Evolutionary conservation across 2,113 vertebrate genomes (phyloP).

Genomic region (Psilopsiagon aymara): DNA sequence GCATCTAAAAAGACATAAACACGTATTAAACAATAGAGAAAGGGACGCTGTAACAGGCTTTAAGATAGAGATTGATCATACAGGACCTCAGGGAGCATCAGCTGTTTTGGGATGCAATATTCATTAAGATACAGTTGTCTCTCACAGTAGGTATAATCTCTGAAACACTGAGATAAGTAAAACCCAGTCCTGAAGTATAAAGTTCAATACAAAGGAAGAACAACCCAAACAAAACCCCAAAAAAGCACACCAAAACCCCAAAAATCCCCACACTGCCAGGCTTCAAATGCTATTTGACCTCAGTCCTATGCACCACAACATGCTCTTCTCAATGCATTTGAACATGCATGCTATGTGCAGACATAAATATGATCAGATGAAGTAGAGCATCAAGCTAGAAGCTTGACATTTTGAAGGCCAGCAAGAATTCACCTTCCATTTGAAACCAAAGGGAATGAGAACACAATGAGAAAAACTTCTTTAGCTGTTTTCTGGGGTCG

Average conservation of each 20-base stretch:
- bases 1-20: constrained; percentile 75
- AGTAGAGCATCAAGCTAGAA: background rate
- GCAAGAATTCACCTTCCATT: background rate
- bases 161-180: background rate
- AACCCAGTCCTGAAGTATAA: background rate
- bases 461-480: background rate
- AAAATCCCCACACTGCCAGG: background rate
- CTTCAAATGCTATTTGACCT: background rate
- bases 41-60: background rate
- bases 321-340: background rate
- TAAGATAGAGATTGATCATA: background rate
- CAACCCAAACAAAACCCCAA: background rate
- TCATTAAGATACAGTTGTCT: background rate
- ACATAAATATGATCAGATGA: background rate
- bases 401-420: background rate
- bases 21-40: background rate
- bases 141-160: background rate
- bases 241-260: background rate
- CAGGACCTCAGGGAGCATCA: background rate
- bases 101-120: background rate
- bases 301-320: background rate
- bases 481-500: background rate
- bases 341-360: background rate
- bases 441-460: background rate
- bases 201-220: background rate